These are phyloP conservation scores for Elaphurus davidianus DNA, from an alignment of 2,113 vertebrate genomes.

Conservation along the genomic window DNA sequence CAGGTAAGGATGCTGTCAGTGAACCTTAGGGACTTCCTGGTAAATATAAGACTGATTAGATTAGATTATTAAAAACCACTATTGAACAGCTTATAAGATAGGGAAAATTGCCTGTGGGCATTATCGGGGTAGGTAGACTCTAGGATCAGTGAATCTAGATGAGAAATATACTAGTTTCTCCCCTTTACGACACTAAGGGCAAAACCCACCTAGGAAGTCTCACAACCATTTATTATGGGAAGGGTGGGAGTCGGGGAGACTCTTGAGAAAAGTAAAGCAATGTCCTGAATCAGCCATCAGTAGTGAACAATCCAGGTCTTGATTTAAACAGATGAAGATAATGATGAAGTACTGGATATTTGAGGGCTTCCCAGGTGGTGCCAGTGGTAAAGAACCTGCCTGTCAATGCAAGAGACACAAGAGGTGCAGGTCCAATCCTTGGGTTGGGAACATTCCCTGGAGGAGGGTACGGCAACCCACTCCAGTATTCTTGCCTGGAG, in stretches of 20 bases:
- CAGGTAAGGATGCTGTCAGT: not conserved
- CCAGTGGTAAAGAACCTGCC: not conserved
- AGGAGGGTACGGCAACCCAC: not conserved
- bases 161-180: not conserved
- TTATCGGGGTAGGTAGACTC: not conserved
- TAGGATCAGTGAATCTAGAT: not conserved
- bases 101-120: not conserved
- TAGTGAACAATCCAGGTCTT: not conserved
- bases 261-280: not conserved
- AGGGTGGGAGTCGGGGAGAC: not conserved
- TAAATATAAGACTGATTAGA: not conserved
- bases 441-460: not conserved
- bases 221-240: not conserved
- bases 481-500: not conserved
- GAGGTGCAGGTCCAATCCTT: not conserved
- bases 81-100: not conserved
- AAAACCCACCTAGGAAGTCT: not conserved
- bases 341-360: not conserved
- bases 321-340: not conserved
- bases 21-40: not conserved
- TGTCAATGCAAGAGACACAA: not conserved
- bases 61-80: not conserved
- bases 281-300: not conserved
- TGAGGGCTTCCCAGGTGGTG: not conserved
- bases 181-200: not conserved